These are phyloP conservation scores for Lepus europaeus DNA, from an alignment of 2,113 vertebrate species.

Conservation along the genomic window DNA sequence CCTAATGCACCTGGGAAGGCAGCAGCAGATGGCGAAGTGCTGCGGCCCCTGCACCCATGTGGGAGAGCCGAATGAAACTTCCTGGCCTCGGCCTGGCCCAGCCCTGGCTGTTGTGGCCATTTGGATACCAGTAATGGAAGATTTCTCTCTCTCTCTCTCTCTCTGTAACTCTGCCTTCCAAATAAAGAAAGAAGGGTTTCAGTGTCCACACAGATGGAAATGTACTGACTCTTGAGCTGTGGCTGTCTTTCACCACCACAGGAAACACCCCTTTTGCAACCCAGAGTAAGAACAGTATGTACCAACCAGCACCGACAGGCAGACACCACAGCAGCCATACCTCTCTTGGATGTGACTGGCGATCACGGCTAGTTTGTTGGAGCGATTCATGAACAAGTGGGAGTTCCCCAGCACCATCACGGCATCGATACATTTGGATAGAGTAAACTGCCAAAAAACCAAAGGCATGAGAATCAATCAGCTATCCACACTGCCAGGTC, in stretches of 20 bases:
- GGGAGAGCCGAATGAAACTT: too few species aligned
- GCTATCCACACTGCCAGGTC: too few species aligned
- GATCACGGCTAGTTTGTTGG: slow-evolving; percentile 95
- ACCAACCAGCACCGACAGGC: neutral
- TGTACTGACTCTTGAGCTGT: neutral
- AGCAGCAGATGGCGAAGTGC: too few species aligned
- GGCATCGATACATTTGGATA: slow-evolving; percentile 96
- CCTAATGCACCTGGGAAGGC: too few species aligned
- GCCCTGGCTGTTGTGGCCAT: too few species aligned
- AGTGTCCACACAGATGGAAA: accelerated
- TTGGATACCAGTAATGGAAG: too few species aligned
- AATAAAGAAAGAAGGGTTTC: too few species aligned
- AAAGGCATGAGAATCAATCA: neutral
- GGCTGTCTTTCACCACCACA: accelerated
- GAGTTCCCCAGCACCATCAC: slow-evolving; percentile 97
- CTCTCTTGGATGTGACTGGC: slow-evolving; percentile 97
- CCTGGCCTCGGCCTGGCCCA: too few species aligned
- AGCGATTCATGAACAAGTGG: slow-evolving; percentile 94
- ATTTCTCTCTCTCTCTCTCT: too few species aligned
- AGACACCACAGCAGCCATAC: slow-evolving; percentile 81
- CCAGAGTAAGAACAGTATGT: accelerated
- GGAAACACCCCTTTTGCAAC: neutral
- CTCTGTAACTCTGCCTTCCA: too few species aligned
- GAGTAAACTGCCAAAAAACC: slow-evolving; percentile 89
- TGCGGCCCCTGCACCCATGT: too few species aligned